These are phyloP conservation scores for Galleria mellonella DNA, from an alignment of 1,140 invertebrate genomes.

Conservation along the genomic window DNA sequence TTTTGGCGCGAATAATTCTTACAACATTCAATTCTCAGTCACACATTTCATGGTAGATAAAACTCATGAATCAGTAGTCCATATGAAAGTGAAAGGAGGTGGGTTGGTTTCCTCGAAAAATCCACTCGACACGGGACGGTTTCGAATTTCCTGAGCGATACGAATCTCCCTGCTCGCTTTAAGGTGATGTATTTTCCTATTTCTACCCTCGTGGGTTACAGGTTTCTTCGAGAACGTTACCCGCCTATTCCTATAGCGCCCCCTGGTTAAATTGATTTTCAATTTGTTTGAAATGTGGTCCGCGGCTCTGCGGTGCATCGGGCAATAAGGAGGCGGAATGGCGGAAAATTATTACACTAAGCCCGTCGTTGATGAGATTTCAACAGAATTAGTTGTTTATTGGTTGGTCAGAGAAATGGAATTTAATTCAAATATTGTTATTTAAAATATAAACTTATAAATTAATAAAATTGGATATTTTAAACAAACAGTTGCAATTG, in stretches of 20 bases:
- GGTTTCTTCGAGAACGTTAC: conserved; percentile 41
- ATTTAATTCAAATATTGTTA: no score
- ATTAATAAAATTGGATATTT: no score
- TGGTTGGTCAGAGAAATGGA: not conserved
- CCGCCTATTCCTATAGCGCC: conserved; percentile 40
- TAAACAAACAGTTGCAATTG: no score
- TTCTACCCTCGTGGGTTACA: conserved; percentile 31
- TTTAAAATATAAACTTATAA: no score
- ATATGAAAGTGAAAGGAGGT: conserved; percentile 58
- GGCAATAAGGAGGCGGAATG: conserved; percentile 62
- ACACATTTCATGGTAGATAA: conserved; percentile 69
- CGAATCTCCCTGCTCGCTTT: conserved; percentile 70
- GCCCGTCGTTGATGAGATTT: conserved; percentile 53
- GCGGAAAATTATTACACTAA: conserved; percentile 66
- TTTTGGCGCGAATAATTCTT: conserved; percentile 34
- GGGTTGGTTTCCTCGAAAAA: conserved; percentile 62
- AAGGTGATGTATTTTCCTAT: conserved; percentile 73
- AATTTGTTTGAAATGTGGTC: conserved; percentile 71
- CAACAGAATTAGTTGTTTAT: conserved; percentile 36
- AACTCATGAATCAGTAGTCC: conserved; percentile 69
- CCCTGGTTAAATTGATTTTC: conserved; percentile 71
- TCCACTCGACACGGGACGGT: conserved; percentile 45
- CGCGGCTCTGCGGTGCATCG: conserved; percentile 55
- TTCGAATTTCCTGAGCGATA: conserved; percentile 71
- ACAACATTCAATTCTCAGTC: conserved; percentile 60